Conservation (phyloP, 2,888 invertebrate species). For the Hyppa rectilinea region DNA sequence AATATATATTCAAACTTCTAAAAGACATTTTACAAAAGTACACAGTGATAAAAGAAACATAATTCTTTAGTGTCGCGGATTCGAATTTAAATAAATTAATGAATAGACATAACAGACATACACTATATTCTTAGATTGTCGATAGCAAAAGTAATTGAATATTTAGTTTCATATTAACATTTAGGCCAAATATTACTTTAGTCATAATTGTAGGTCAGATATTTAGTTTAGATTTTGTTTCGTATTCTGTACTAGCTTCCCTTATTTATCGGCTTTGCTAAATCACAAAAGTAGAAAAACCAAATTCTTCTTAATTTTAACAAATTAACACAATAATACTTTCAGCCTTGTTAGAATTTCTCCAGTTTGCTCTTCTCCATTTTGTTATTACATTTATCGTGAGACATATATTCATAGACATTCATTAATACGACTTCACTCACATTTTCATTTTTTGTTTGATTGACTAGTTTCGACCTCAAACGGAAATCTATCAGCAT, state of each 20-base stretch:
- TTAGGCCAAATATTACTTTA: neutral
- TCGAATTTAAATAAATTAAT: neutral
- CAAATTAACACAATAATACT: neutral
- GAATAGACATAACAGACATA: conserved; percentile 2
- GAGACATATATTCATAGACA: neutral
- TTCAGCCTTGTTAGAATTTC: conserved; percentile 4
- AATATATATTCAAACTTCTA: too few species aligned
- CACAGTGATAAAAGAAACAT: neutral
- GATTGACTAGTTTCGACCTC: conserved; percentile 14
- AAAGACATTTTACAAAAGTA: neutral
- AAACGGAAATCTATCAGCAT: conserved; percentile 3
- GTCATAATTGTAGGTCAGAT: neutral
- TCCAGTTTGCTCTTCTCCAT: conserved; percentile 21
- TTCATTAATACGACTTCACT: neutral
- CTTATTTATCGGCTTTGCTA: neutral
- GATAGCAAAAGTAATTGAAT: neutral
- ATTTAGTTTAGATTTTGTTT: neutral
- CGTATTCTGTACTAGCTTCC: neutral
- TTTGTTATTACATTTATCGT: conserved; percentile 3
- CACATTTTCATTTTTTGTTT: neutral
- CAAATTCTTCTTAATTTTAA: neutral
- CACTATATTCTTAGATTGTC: neutral
- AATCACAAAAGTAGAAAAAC: neutral
- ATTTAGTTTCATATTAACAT: neutral
- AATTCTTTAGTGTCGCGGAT: neutral